These are phyloP conservation scores for Saturnia pavonia DNA, from an alignment of 2,888 invertebrate genomes.

Conservation along the genomic window DNA sequence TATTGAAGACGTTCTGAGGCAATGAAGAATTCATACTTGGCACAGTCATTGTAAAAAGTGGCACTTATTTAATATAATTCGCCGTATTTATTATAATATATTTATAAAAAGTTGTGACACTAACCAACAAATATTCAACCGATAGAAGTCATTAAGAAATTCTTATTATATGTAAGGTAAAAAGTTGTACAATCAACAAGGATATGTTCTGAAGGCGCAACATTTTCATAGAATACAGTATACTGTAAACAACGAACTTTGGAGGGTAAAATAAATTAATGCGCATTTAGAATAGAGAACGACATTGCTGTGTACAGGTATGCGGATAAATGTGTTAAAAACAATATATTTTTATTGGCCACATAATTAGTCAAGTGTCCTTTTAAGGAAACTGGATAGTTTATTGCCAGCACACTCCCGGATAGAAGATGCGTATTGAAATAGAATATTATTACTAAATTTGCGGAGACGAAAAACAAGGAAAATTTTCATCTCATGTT, in stretches of 20 bases:
- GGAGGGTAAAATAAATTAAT: constrained; percentile 6
- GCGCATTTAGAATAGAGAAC: constrained; percentile 7
- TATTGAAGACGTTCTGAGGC: neutral
- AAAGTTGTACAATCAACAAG: constrained; percentile 21
- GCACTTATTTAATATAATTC: neutral
- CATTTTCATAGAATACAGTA: constrained; percentile 9
- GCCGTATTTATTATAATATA: neutral
- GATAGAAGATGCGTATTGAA: constrained; percentile 15
- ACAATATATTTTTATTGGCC: constrained; percentile 33
- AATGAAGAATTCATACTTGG: constrained; percentile 7
- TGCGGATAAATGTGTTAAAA: constrained; percentile 34
- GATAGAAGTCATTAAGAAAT: constrained; percentile 31
- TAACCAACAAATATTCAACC: constrained; percentile 11
- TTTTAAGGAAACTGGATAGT: constrained; percentile 41
- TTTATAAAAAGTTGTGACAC: constrained; percentile 6
- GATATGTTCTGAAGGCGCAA: constrained; percentile 3
- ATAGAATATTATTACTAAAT: constrained; percentile 29
- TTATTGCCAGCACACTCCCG: constrained; percentile 37
- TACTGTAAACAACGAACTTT: constrained; percentile 5
- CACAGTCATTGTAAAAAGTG: constrained; percentile 2
- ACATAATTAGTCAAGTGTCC: constrained; percentile 44
- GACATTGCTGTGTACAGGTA: constrained; percentile 22
- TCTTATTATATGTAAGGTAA: constrained; percentile 29
- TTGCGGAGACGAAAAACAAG: neutral
- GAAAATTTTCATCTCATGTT: neutral